Base-by-base conservation (phyloP, 2,113 vertebrate species). In the Labrus mixtus region DNA sequence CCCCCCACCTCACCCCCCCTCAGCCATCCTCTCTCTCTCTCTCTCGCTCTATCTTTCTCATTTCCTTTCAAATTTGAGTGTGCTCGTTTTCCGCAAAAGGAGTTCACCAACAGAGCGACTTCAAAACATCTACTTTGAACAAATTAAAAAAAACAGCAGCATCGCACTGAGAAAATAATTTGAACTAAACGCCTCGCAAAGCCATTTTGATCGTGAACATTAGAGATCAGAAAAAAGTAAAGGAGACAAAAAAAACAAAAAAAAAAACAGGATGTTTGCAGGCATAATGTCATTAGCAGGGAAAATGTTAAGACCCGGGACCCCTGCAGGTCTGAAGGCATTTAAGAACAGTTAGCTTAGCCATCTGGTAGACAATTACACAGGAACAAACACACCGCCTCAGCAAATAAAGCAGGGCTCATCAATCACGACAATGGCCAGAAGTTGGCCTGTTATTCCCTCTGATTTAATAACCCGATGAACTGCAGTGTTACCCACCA, bases 311-410 rank as follows among this genome's bases (percentile, higher is more conserved):
- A 88, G 88, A 91, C 83, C 87, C 82, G n/a, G 86, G 85, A 88
- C 83, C 90, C 92, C 90, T 83, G 87, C 92, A 91, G 90, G 86
- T 92, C 87, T 91, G 92, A 93, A 94, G 90, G 93, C 93, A 92
- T 93, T 94, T 93, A 93, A 92, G 94, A 94, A 90, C 92, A 93
- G 92, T 94, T 94, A 95, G 93, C 92, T 93, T 93, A 94, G 94
- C 95, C 95, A 95, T 95, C 94, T 95, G 94, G 90, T 93, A 91
- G 92, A 95, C 93, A 94, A 95, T 94, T 95, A 95, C 93, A 90
- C 82, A 73, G 93, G 91, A 94, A 95, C 93, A 94, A 95, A 95
- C 92, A 92, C 88, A 91, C 93, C 89, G 93, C 93, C 94, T 95
- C 95, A 95, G 94, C 94, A 94, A 94, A 94, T 94, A 93, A 93